Conservation (phyloP, 1,140 invertebrate species). For the Notospermus geniculatus region DNA sequence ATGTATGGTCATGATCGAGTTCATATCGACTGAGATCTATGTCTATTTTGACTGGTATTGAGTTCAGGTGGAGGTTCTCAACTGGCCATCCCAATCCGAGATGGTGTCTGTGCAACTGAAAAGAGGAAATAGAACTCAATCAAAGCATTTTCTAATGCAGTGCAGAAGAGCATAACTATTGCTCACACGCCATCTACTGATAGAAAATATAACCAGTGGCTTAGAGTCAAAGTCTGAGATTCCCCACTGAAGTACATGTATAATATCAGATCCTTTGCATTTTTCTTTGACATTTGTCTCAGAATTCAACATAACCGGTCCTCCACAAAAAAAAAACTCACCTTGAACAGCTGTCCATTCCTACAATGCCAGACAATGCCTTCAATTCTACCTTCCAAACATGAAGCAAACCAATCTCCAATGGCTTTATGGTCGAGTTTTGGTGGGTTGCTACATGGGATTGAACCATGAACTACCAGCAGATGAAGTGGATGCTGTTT, state of each 20-base stretch:
- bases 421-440: slow-evolving; percentile 19
- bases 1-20: too few relatives aligned
- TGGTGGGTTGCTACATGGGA: slow-evolving; percentile 23
- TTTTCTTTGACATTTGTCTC: too few relatives aligned
- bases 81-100: slow-evolving; percentile 39
- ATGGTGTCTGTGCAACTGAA: slow-evolving; percentile 41
- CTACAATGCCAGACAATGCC: slow-evolving; percentile 50
- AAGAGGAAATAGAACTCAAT: slow-evolving; percentile 4
- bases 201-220: too few relatives aligned
- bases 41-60: slow-evolving; percentile 13
- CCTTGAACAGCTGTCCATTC: slow-evolving; percentile 39
- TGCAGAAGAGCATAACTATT: too few relatives aligned
- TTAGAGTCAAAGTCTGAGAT: too few relatives aligned
- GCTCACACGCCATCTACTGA: too few relatives aligned
- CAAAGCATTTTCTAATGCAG: neutral
- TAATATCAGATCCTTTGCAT: too few relatives aligned
- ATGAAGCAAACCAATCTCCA: slow-evolving; percentile 32
- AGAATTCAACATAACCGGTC: neutral
- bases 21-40: slow-evolving; percentile 13
- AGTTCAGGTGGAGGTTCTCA: slow-evolving; percentile 15
- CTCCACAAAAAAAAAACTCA: slow-evolving; percentile 18
- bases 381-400: slow-evolving; percentile 31
- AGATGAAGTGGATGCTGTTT: slow-evolving; percentile 40
- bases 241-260: too few relatives aligned
- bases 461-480: slow-evolving; percentile 41